Evolutionary conservation across 1,140 invertebrate species (phyloP).

Genomic region (Bradysia coprophila): DNA sequence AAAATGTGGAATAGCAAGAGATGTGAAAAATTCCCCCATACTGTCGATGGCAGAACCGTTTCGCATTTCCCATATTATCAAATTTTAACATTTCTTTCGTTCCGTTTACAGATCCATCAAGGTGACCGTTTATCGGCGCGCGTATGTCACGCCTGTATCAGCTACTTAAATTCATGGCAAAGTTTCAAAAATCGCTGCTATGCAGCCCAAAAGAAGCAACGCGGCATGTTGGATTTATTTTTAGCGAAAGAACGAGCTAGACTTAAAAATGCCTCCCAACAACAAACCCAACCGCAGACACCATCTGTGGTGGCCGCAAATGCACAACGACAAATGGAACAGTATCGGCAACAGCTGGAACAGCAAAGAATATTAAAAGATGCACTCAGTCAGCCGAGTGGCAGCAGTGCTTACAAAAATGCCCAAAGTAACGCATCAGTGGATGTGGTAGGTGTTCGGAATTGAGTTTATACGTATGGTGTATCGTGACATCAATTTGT

Average conservation of each 20-base stretch:
- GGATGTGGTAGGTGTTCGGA: background rate
- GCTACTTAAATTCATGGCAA: slow-evolving; percentile 24
- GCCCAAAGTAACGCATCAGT: background rate
- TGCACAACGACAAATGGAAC: background rate
- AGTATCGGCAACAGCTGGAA: slow-evolving; percentile 5
- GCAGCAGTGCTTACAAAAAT: background rate
- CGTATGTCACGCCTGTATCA: slow-evolving; percentile 23
- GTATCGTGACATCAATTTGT: background rate
- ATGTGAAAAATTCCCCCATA: too few species aligned
- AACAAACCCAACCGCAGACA: slow-evolving; percentile 2
- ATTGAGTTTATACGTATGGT: background rate
- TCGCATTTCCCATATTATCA: too few species aligned
- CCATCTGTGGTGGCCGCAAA: background rate
- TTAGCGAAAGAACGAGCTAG: slow-evolving; percentile 2
- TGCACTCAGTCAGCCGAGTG: background rate
- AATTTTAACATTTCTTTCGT: too few species aligned
- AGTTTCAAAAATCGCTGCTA: slow-evolving; percentile 24
- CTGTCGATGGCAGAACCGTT: too few species aligned
- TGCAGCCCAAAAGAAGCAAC: slow-evolving; percentile 18
- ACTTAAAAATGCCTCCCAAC: slow-evolving; percentile 4
- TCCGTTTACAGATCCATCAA: slow-evolving; percentile 12
- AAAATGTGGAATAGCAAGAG: too few species aligned
- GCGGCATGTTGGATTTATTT: slow-evolving; percentile 16
- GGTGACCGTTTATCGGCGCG: slow-evolving; percentile 16
- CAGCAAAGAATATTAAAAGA: slow-evolving; percentile 5